Conservation (phyloP, 2,888 invertebrate species). For the Pollenia angustigena region DNA sequence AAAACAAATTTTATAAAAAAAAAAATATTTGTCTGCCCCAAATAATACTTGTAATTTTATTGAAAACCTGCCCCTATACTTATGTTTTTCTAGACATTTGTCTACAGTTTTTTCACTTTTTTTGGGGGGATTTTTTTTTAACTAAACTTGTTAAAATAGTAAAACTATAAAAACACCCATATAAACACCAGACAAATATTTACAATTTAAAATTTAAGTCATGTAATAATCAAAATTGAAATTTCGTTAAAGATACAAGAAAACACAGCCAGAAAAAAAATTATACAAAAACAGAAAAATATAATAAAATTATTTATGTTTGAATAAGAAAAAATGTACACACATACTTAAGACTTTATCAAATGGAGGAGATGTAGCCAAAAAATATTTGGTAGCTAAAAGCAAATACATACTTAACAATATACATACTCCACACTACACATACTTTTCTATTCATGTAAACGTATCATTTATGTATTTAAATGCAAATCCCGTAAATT, state of each 20-base stretch:
- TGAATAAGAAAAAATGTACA: neutral
- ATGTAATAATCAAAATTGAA: slow-evolving; percentile 64
- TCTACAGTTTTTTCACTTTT: neutral
- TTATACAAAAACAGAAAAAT: neutral
- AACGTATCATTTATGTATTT: slow-evolving; percentile 45
- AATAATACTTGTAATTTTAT: slow-evolving; percentile 24
- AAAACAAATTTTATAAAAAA: neutral
- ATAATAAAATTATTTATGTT: neutral
- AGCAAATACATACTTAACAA: slow-evolving; percentile 17
- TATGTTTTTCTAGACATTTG: slow-evolving; percentile 40
- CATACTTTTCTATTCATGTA: neutral
- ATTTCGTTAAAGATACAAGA: slow-evolving; percentile 24
- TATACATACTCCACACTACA: neutral
- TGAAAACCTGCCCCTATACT: slow-evolving; percentile 36
- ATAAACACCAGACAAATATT: slow-evolving; percentile 45
- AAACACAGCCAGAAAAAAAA: slow-evolving; percentile 6
- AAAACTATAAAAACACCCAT: slow-evolving; percentile 49
- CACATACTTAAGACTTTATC: neutral
- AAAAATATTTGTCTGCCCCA: slow-evolving; percentile 24
- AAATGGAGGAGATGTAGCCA: slow-evolving; percentile 44
- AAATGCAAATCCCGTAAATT: slow-evolving; percentile 73
- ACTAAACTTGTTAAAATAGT: slow-evolving; percentile 52
- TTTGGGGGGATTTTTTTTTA: neutral
- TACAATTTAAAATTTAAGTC: slow-evolving; percentile 61
- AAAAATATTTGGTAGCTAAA: slow-evolving; percentile 39